Evolutionary conservation across 2,888 invertebrate species (phyloP).

Genomic region (Aphidoletes aphidimyza): DNA sequence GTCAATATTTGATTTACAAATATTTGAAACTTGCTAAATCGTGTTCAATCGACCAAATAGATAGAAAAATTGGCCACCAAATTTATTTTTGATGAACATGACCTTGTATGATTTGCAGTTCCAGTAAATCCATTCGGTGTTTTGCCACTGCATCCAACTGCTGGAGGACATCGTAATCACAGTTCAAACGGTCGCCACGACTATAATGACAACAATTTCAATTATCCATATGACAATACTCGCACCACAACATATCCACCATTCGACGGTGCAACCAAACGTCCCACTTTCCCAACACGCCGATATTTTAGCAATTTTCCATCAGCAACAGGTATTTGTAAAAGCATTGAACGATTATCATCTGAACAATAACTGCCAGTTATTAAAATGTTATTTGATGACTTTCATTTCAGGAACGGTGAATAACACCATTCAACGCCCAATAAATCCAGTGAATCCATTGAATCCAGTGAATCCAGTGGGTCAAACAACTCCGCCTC

Average conservation of each 20-base stretch:
- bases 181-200: too few relatives aligned
- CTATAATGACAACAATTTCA: not conserved
- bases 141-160: not conserved
- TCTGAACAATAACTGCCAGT: not conserved
- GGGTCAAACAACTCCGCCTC: not conserved
- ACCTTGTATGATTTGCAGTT: not conserved
- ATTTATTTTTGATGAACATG: too few relatives aligned
- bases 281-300: not conserved
- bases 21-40: too few relatives aligned
- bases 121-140: slow-evolving; percentile 10
- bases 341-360: not conserved
- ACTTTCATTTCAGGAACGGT: too few relatives aligned
- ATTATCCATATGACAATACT: not conserved
- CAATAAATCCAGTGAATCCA: too few relatives aligned
- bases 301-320: not conserved
- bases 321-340: not conserved
- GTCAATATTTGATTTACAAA: too few relatives aligned
- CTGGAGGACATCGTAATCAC: not conserved
- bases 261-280: not conserved
- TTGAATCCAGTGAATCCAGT: not conserved
- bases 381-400: not conserved
- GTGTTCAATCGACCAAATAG: too few relatives aligned
- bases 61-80: too few relatives aligned
- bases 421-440: too few relatives aligned
- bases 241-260: slow-evolving; percentile 5